A percentile compares a stretch with the other conserved stretches of the same genome.
phyloP scores from a whole-genome alignment of 2,797 vertebrate species.

The Peromyscus aztecus region DNA sequence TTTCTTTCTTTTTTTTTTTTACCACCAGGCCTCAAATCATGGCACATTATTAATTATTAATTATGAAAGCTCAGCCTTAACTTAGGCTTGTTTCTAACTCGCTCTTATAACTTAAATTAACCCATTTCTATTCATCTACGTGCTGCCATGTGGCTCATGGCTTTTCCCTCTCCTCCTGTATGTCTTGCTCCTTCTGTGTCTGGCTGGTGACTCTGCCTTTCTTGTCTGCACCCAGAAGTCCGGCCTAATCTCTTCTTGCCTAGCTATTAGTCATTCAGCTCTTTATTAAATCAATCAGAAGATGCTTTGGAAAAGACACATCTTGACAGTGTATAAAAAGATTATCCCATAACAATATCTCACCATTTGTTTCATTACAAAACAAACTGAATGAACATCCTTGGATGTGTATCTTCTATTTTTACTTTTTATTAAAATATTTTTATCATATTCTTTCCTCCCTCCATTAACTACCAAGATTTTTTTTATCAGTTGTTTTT shows the following conservation, averaged over 20 bases:
- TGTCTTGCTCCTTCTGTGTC: not conserved
- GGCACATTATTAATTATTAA: not conserved
- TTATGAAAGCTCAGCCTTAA: not conserved
- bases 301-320: too few relatives aligned
- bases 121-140: not conserved
- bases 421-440: not conserved
- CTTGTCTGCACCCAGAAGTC: not conserved
- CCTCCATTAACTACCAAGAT: not conserved
- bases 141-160: not conserved
- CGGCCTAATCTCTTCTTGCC: not conserved
- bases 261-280: not conserved
- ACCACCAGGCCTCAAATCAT: not conserved
- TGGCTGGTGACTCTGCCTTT: not conserved
- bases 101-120: not conserved
- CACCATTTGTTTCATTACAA: conserved; percentile 54
- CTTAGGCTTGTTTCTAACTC: not conserved
- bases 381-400: not conserved
- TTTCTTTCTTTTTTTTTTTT: not conserved
- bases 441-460: not conserved
- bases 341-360: not conserved
- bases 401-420: not conserved
- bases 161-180: not conserved
- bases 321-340: too few relatives aligned
- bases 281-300: not conserved
- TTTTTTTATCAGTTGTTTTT: not conserved